phyloP scores from a whole-genome alignment of 2,113 vertebrate species.

The Pavo muticus region DNA sequence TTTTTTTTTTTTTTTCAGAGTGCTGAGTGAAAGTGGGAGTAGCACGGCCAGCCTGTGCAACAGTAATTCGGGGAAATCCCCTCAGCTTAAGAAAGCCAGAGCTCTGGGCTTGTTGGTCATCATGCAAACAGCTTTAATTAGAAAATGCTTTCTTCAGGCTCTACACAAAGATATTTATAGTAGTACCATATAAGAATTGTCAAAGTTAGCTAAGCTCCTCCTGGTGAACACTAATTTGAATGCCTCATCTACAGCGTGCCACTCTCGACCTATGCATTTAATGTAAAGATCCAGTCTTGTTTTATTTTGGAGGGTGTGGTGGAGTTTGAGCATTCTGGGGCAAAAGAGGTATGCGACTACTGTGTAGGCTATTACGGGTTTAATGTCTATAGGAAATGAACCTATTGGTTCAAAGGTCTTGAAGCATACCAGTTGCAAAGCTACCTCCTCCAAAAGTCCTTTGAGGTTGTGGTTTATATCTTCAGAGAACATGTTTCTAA shows the following conservation, averaged over 20 bases:
- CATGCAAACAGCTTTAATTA: neutral
- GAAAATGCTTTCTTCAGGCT: neutral
- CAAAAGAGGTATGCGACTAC: neutral
- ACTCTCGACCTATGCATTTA: neutral
- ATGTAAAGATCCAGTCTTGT: neutral
- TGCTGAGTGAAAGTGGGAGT: neutral
- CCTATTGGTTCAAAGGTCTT: neutral
- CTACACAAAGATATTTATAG: neutral
- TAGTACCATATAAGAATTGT: neutral
- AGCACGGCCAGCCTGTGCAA: neutral
- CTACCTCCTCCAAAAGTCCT: neutral
- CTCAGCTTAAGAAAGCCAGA: neutral
- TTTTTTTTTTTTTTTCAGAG: neutral
- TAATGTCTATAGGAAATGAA: neutral
- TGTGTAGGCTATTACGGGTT: neutral
- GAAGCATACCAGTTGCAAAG: neutral
- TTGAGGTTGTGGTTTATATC: neutral
- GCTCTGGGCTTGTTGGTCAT: rapidly evolving
- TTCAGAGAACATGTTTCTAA: neutral
- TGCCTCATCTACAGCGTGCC: neutral
- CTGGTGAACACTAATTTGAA: neutral
- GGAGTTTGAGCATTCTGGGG: neutral
- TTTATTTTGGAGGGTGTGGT: rapidly evolving
- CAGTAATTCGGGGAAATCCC: neutral
- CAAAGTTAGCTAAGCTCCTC: neutral